Percentiles rank a stretch among this genome's conserved stretches.
Conservation (phyloP, 2,797 vertebrate species). For the Schizopygopsis pylzovi region DNA sequence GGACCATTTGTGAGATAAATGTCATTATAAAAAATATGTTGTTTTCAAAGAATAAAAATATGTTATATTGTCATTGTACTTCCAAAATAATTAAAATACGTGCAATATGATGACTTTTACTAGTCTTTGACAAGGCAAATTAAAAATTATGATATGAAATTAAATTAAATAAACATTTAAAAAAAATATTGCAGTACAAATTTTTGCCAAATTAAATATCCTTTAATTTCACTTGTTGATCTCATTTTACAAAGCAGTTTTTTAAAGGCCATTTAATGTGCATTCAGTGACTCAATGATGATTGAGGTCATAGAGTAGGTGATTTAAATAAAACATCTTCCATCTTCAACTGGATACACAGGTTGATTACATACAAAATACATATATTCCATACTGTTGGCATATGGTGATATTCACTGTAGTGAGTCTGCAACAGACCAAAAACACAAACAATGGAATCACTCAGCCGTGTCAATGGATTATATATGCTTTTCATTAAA, state of each 20-base stretch:
- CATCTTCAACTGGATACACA: neutral
- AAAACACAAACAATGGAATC: conserved; percentile 67
- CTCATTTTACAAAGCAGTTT: neutral
- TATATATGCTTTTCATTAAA: conserved; percentile 68
- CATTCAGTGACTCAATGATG: neutral
- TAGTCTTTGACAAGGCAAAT: neutral
- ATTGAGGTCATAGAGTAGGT: neutral
- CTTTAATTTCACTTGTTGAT: neutral
- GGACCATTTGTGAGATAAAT: neutral
- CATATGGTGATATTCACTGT: neutral
- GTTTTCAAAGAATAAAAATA: neutral
- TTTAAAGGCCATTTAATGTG: neutral
- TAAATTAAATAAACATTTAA: neutral
- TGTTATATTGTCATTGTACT: neutral
- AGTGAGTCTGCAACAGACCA: conserved; percentile 49
- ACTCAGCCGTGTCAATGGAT: conserved; percentile 68
- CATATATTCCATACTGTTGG: neutral
- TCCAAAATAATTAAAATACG: neutral
- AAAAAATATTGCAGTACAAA: neutral
- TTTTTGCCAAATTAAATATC: neutral
- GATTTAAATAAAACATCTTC: neutral
- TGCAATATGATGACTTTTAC: neutral
- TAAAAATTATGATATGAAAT: neutral
- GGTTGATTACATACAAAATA: neutral
- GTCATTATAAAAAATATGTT: neutral